phyloP scores from a whole-genome alignment of 1,140 invertebrate species.

The Neodiprion lecontei region DNA sequence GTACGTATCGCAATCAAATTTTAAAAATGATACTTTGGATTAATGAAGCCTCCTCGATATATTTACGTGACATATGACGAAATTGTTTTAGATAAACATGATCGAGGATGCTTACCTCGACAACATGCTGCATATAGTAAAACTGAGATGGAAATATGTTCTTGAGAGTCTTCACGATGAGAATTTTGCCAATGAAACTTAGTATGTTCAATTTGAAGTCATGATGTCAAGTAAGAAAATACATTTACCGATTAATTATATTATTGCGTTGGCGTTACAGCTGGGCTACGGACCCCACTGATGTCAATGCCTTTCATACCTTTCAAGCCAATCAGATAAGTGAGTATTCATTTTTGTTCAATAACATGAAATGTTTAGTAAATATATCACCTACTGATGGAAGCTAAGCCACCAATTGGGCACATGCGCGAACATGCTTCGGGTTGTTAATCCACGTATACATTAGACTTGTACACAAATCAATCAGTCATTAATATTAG shows the following conservation, averaged over 20 bases:
- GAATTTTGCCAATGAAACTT: conserved; percentile 52
- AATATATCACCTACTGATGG: too few species aligned
- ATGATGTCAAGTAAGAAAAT: neutral
- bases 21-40: too few species aligned
- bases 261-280: conserved; percentile 46
- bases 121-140: conserved; percentile 69
- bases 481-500: too few species aligned
- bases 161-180: conserved; percentile 35
- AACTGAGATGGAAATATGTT: conserved; percentile 33
- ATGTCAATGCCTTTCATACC: conserved; percentile 78
- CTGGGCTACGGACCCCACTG: conserved; percentile 75
- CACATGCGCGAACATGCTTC: neutral
- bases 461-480: too few species aligned
- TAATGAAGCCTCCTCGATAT: conserved; percentile 10
- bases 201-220: conserved; percentile 35
- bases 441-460: conserved; percentile 7
- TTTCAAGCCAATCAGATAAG: conserved; percentile 79
- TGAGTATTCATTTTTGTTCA: conserved; percentile 55
- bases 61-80: conserved; percentile 7
- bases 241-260: neutral
- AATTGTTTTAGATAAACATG: conserved; percentile 53
- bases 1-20: conserved; percentile 50
- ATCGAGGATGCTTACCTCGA: conserved; percentile 64
- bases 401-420: too few species aligned
- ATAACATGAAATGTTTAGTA: too few species aligned